These are phyloP conservation scores for Strigamia maritima DNA, from an alignment of 2,888 invertebrate genomes.

Conservation along the genomic window DNA sequence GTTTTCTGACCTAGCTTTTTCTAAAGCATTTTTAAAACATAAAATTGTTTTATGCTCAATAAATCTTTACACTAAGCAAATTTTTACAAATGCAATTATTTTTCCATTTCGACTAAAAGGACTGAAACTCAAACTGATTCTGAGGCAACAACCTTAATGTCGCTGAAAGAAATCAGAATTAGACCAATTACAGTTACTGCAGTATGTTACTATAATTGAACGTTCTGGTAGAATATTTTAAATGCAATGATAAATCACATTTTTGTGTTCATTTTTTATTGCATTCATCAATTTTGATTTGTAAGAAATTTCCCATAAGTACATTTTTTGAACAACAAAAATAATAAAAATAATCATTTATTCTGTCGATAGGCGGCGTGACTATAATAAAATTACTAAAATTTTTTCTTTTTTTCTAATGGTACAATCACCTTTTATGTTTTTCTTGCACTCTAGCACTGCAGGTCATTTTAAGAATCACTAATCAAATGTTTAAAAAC, in stretches of 20 bases:
- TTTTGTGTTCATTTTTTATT: not conserved
- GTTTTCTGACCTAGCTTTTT: constrained; percentile 18
- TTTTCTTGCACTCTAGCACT: constrained; percentile 1
- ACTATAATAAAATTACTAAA: not conserved
- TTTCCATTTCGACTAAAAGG: not conserved
- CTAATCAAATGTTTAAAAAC: constrained; percentile 15
- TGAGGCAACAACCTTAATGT: constrained; percentile 23
- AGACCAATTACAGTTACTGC: not conserved
- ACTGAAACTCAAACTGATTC: not conserved
- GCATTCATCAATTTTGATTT: not conserved
- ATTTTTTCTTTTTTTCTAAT: not conserved
- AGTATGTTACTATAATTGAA: not conserved
- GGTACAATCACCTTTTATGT: constrained; percentile 12
- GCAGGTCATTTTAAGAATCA: constrained; percentile 7
- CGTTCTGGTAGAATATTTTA: not conserved
- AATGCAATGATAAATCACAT: constrained; percentile 15
- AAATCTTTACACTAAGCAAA: constrained; percentile 22
- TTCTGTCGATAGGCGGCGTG: not conserved
- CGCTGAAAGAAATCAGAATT: not conserved
- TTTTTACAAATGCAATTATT: constrained; percentile 25
- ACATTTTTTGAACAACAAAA: not conserved
- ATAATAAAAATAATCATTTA: not conserved
- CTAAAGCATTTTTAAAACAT: not conserved
- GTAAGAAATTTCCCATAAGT: too few species aligned
- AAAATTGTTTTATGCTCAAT: not conserved